Conservation (phyloP, 2,113 vertebrate genomes). For the Falco punctatus region DNA sequence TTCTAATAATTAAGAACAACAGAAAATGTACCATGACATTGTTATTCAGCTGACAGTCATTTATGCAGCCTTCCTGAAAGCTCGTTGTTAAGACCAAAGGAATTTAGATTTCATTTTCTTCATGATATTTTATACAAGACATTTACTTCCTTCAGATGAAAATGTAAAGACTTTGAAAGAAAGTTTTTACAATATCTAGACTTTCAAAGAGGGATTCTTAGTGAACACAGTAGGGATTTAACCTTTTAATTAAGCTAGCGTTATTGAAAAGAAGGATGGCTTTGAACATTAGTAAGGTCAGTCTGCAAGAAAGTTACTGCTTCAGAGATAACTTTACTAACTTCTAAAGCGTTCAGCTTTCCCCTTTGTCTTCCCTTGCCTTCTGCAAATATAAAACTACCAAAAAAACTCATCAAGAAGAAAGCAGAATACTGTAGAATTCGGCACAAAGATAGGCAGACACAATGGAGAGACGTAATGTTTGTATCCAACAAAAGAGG, state of each 20-base stretch:
- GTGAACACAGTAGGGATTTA: background rate
- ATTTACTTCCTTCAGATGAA: constrained; percentile 21
- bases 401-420: background rate
- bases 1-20: constrained; percentile 79
- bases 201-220: constrained; percentile 10
- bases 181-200: background rate
- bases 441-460: background rate
- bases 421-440: background rate
- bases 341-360: background rate
- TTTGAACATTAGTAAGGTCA: background rate
- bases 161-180: constrained; percentile 15
- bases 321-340: background rate
- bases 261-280: background rate
- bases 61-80: constrained; percentile 53
- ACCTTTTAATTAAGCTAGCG: background rate
- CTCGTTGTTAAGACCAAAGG: background rate
- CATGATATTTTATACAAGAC: constrained; percentile 23
- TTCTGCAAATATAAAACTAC: background rate
- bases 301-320: background rate
- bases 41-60: constrained; percentile 60
- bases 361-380: background rate
- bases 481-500: background rate
- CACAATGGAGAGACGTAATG: background rate
- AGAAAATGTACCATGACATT: constrained; percentile 69
- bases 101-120: constrained; percentile 45